Evolutionary conservation across 2,888 invertebrate genomes (phyloP), one percentile per base, ranked within the genome.

Genomic region (Pantelozetes paolii): DNA sequence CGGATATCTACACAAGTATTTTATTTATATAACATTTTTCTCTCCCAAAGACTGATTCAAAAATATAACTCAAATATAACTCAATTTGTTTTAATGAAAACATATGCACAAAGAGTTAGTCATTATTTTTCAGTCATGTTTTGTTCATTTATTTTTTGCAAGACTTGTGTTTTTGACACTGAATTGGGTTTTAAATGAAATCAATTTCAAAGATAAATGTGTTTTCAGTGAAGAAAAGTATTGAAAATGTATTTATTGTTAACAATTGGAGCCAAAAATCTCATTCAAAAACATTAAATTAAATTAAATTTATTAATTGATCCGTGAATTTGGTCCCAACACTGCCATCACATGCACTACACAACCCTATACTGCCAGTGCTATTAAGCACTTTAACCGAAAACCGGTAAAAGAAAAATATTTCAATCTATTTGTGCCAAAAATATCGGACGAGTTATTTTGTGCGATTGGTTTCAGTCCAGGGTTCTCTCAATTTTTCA

Each of bases 401-500:
- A n/a, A n/a, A n/a, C n/a, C 23, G 23, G n/a, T 11, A 20, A 8
- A 13, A 11, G 26, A 54, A 11, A 1, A 11, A 1, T 54, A 23
- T 54, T 54, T 6, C 26, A 54, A 20, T 11, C 15, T 54, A 23
- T 54, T 23, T 54, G 26, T 9, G 23, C 26, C 23, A 62, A 62
- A 62, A 62, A 62, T 62, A 62, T 30, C 32, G 32, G 62, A 62
- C 62, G 32, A 62, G 62, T 62, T 32, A 57, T 57, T 36, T 62
- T 62, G 62, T 62, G 28, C 30, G 28, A 62, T 62, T 62, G 32
- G 62, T 62, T 62, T 62, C 62, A 32, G 62, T 32, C n/a, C 62
- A 32, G 32, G 28, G 28, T 57, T 32, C 32, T 62, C 2, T 9
- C n/a, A 62, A 62, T 18, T 32, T 32, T 62, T 62, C 62, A 62